Conservation (phyloP, 2,888 invertebrate species). For the Serrognathus titanus region DNA sequence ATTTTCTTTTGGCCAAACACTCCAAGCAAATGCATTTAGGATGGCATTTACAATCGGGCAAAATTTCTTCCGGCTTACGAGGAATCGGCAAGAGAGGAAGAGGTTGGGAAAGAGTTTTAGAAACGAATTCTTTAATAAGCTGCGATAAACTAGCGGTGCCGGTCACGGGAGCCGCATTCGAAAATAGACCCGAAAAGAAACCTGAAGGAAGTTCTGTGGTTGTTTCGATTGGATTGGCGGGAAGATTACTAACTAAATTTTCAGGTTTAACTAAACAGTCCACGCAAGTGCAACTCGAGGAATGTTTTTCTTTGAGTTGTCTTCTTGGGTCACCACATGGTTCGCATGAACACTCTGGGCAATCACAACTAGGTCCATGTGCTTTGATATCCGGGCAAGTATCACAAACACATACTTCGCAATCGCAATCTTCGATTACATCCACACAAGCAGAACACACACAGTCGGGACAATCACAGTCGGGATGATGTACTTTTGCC, state of each 20-base stretch:
- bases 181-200: too few relatives aligned
- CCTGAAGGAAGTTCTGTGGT: too few relatives aligned
- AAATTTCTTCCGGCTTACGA: background rate
- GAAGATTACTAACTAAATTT: too few relatives aligned
- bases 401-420: background rate
- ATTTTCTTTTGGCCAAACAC: too few relatives aligned
- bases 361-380: conserved; percentile 6
- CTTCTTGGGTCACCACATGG: conserved; percentile 6
- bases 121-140: too few relatives aligned
- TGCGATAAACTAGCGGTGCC: too few relatives aligned
- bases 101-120: too few relatives aligned
- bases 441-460: conserved; percentile 16
- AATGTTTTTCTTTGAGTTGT: background rate
- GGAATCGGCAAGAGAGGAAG: too few relatives aligned
- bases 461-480: conserved; percentile 15
- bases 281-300: background rate
- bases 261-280: background rate
- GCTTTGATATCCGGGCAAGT: background rate
- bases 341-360: conserved; percentile 8
- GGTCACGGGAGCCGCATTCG: too few relatives aligned
- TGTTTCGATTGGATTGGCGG: too few relatives aligned
- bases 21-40: background rate
- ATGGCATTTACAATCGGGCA: background rate
- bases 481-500: conserved; percentile 8
- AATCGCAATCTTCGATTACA: background rate